Evolutionary conservation across 2,888 invertebrate genomes (phyloP).

Genomic region (Gortyna flavago): DNA sequence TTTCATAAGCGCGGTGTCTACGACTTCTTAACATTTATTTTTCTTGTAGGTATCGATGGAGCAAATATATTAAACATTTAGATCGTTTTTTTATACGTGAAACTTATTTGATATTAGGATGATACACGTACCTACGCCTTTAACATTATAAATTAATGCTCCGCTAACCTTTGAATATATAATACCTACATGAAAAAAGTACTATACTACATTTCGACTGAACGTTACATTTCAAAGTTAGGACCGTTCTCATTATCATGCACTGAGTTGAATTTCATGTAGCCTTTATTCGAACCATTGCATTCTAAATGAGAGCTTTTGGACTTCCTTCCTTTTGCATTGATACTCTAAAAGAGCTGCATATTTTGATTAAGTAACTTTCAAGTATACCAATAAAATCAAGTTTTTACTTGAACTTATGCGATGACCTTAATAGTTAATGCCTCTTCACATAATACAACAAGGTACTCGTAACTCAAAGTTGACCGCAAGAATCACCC

Average conservation of each 20-base stretch:
- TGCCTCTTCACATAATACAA: constrained; percentile 13
- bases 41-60: background rate
- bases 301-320: constrained; percentile 47
- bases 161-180: constrained; percentile 40
- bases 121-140: background rate
- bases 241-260: constrained; percentile 22
- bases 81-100: background rate
- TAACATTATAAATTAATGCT: constrained; percentile 29
- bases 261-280: constrained; percentile 33
- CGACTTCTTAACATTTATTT: background rate
- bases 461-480: background rate
- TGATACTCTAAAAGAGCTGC: constrained; percentile 9
- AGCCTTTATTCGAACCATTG: constrained; percentile 43
- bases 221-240: constrained; percentile 26
- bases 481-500: constrained; percentile 24
- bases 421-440: constrained; percentile 4
- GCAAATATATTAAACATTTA: background rate
- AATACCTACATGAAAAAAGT: constrained; percentile 1
- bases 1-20: background rate
- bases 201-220: constrained; percentile 18
- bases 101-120: background rate
- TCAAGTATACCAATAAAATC: background rate
- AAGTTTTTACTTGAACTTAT: constrained; percentile 10
- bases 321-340: constrained; percentile 4
- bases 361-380: constrained; percentile 31